These are phyloP conservation scores for Cryptotermes secundus DNA, from an alignment of 1,140 invertebrate species.

Conservation along the genomic window DNA sequence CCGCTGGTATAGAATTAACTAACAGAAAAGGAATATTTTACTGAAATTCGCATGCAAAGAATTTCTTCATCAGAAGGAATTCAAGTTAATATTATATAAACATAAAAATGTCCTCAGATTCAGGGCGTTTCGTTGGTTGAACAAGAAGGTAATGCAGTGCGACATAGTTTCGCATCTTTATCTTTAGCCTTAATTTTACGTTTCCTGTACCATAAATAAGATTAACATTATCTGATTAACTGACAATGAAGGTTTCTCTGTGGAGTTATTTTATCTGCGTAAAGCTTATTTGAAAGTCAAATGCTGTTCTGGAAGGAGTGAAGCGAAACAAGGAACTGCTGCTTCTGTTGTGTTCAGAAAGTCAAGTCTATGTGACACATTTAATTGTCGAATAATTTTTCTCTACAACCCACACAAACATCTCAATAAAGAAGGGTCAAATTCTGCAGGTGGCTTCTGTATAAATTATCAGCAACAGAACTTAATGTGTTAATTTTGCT, in stretches of 20 bases:
- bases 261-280: background rate
- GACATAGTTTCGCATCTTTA: background rate
- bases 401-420: background rate
- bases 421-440: background rate
- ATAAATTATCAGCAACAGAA: background rate
- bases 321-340: background rate
- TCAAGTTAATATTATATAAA: background rate
- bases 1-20: background rate
- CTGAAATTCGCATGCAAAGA: background rate
- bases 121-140: background rate
- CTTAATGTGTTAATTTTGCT: background rate
- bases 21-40: background rate
- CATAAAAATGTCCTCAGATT: background rate
- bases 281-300: background rate
- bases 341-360: background rate
- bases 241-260: background rate
- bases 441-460: background rate
- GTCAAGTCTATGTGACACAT: too few species aligned
- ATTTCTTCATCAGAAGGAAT: background rate
- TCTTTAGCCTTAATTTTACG: background rate
- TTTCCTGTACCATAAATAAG: slow-evolving; percentile 1
- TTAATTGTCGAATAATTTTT: background rate
- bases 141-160: background rate
- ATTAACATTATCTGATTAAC: background rate
- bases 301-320: background rate